Evolutionary conservation across 2,797 vertebrate genomes (phyloP), one percentile per base, ranked within the genome.

Genomic region (Apogon talboti): DNA sequence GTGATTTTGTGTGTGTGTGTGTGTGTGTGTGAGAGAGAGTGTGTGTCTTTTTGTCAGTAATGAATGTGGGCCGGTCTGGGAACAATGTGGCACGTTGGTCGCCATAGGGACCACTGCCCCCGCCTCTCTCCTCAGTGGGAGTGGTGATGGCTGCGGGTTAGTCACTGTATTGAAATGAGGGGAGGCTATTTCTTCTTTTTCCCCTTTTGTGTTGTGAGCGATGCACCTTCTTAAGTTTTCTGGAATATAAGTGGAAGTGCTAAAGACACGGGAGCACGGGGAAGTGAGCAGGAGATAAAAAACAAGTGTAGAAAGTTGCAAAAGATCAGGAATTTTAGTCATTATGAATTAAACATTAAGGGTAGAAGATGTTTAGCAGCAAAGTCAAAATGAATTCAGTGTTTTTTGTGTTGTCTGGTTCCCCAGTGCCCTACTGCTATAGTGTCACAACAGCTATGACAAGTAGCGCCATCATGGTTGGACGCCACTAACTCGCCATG

Each of bases 1-100:
- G 83, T 84, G 72, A 64, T 78, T 83, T 80, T 78, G 50, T 72
- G 67, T 79, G 81, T 84, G 76, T 81, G 72, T 49, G 81, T 79
- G 79, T 66, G 49, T 52, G 71, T 73, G 76, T 79, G 48, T 69
- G 68, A 79, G 81, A 85, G 73, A 81, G 65, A 71, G 79, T 66
- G 49, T 52, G 54, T 83, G 67, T 79, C 50, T 89, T 90, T 94
- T 93, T 93, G 91, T 94, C 89, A 90, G 87, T 91, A 89, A 86
- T 92, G 90, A 92, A 93, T 92, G 92, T 91, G 92, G 91, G 91
- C 86, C 72, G 85, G 91, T 90, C 87, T 81, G 86, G 91, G 92
- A 93, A 94, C 94, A 95, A 94, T 94, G 92, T 91, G 83, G 92
- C 89, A 91, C 68, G 82, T 91, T 93, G 91, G 94, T 94, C 91